phyloP scores from a whole-genome alignment of 30 jellyfish, hydroid and myxozoan species.

The Aurelia coerulea region DNA sequence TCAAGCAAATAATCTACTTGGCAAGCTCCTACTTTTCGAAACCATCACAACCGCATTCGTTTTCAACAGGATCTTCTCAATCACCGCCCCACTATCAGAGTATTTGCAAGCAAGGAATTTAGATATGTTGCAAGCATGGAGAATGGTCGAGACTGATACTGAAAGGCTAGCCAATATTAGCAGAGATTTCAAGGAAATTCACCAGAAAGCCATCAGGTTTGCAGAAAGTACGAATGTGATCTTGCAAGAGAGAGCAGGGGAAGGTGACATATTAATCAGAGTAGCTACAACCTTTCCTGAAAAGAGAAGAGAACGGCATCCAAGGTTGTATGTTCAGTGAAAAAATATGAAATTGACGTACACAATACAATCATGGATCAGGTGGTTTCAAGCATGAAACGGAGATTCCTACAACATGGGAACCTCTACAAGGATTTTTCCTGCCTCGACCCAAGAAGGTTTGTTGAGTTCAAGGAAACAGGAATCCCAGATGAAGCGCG shows the following conservation, averaged over 20 bases:
- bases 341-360: conserved; percentile 7
- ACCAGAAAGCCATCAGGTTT: no score
- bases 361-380: conserved; percentile 35
- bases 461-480: conserved; percentile 20
- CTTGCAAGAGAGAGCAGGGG: no score
- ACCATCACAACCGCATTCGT: no score
- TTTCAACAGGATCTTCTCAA: conserved; percentile 19
- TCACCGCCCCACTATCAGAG: conserved; percentile 33
- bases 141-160: conserved; percentile 31
- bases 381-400: conserved; percentile 21
- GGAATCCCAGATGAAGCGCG: conserved; percentile 25
- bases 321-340: conserved; percentile 1
- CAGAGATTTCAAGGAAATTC: no score
- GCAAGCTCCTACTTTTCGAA: no score
- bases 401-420: conserved; percentile 11
- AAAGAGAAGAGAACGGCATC: no score
- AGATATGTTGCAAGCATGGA: conserved; percentile 55
- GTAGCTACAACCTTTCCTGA: no score
- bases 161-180: no score
- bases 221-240: no score
- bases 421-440: conserved; percentile 16
- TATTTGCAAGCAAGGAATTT: conserved; percentile 47
- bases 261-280: no score
- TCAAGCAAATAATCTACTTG: no score
- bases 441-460: conserved; percentile 22